phyloP scores from a whole-genome alignment of 2,888 invertebrate genomes.

The Diarsia rubi region DNA sequence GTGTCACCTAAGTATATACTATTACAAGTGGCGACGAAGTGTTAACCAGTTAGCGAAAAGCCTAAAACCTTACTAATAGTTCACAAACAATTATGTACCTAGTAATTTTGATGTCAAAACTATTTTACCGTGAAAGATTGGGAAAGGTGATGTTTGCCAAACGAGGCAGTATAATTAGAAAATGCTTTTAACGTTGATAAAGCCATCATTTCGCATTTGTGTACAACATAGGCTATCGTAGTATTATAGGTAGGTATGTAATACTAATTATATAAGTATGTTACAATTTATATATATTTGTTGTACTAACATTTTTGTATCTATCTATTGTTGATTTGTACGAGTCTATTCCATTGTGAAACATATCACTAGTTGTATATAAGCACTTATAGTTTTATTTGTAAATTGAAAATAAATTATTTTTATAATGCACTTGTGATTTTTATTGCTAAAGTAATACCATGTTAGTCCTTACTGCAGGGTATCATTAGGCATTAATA shows the following conservation, averaged over 20 bases:
- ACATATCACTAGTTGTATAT: constrained; percentile 79
- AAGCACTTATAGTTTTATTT: constrained; percentile 69
- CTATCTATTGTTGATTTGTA: constrained; percentile 58
- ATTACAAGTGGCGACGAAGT: neutral
- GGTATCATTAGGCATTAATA: neutral
- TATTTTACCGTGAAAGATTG: constrained; percentile 4
- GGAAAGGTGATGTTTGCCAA: constrained; percentile 30
- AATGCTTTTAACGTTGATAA: constrained; percentile 47
- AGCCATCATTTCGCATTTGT: constrained; percentile 52
- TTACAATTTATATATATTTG: constrained; percentile 29
- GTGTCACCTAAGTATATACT: neutral
- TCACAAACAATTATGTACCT: neutral
- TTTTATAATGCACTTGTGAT: constrained; percentile 71
- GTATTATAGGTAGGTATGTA: constrained; percentile 23
- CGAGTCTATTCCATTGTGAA: constrained; percentile 67
- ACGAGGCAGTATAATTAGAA: constrained; percentile 48
- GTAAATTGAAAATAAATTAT: constrained; percentile 75
- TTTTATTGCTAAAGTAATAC: constrained; percentile 43
- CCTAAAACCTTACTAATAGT: neutral
- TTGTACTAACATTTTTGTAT: constrained; percentile 41
- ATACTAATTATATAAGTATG: constrained; percentile 7
- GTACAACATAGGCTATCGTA: constrained; percentile 51
- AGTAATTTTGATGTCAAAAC: constrained; percentile 4
- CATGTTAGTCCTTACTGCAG: neutral
- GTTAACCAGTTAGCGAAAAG: neutral